phyloP scores from a whole-genome alignment of 2,888 invertebrate genomes.

The Neoscelio sp. region DNA sequence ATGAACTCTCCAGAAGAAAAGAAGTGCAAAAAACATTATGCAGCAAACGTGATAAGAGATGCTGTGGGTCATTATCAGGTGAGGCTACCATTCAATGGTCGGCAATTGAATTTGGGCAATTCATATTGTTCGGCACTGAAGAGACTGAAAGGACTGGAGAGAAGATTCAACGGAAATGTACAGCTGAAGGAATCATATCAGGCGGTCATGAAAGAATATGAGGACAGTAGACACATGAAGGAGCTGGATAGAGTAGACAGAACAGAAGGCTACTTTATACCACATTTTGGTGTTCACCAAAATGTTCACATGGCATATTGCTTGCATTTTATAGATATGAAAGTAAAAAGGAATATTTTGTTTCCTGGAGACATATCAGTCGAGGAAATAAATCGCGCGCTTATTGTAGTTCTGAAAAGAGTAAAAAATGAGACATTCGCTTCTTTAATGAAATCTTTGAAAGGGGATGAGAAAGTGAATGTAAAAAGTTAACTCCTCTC shows the following conservation, averaged over 20 bases:
- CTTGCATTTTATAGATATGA: too few species aligned
- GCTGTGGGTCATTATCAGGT: not conserved
- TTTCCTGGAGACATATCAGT: too few species aligned
- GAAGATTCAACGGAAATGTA: not conserved
- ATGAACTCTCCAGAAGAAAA: constrained; percentile 4
- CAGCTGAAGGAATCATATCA: not conserved
- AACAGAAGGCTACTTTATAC: not conserved
- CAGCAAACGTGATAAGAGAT: not conserved
- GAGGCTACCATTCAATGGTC: not conserved
- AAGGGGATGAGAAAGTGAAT: too few species aligned
- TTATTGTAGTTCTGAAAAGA: too few species aligned
- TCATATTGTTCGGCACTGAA: not conserved
- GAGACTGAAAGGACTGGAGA: not conserved
- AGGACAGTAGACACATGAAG: not conserved
- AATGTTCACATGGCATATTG: too few species aligned
- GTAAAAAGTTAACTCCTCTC: too few species aligned
- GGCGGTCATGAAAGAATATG: not conserved
- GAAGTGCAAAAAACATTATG: not conserved
- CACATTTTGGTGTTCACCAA: not conserved
- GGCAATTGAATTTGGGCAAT: not conserved
- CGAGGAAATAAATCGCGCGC: too few species aligned
- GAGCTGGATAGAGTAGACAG: not conserved
- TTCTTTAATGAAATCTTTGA: too few species aligned
- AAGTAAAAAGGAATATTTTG: too few species aligned
- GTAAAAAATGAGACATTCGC: too few species aligned